phyloP scores from a whole-genome alignment of 2,113 vertebrate genomes.

The Cyphomyrus plagiostoma region DNA sequence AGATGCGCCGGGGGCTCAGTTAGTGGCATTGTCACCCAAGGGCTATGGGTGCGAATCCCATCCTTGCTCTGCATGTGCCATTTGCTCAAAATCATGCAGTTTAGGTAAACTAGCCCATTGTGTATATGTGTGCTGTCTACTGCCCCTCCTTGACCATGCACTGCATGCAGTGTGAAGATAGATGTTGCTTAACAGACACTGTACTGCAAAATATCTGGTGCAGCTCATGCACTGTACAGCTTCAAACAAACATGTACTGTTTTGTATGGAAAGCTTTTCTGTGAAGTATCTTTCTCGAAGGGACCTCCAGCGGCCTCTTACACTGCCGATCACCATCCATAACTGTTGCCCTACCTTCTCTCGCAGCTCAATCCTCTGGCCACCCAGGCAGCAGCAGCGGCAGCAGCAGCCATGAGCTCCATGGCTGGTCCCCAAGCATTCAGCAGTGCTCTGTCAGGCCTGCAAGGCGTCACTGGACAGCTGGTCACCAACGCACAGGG shows the following conservation, averaged over 20 bases:
- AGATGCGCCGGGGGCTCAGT: neutral
- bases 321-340: neutral
- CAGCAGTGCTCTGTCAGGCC: constrained; percentile 84
- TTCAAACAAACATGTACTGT: neutral
- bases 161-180: neutral
- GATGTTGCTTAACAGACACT: neutral
- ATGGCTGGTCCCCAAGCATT: constrained; percentile 91
- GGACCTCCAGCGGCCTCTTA: neutral
- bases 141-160: neutral
- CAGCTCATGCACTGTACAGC: neutral
- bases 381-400: constrained; percentile 86
- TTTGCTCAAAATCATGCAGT: neutral
- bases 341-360: constrained; percentile 27
- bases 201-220: neutral
- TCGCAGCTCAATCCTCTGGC: constrained; percentile 90
- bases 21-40: neutral
- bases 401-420: constrained; percentile 88
- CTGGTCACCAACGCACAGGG: constrained; percentile 99
- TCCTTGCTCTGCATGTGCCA: neutral
- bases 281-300: neutral
- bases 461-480: constrained; percentile 93
- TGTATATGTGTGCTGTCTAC: neutral
- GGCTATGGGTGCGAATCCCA: neutral
- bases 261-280: neutral
- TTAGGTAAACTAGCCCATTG: neutral